Conservation (phyloP, 2,113 vertebrate genomes). For the Callocephalon fimbriatum region DNA sequence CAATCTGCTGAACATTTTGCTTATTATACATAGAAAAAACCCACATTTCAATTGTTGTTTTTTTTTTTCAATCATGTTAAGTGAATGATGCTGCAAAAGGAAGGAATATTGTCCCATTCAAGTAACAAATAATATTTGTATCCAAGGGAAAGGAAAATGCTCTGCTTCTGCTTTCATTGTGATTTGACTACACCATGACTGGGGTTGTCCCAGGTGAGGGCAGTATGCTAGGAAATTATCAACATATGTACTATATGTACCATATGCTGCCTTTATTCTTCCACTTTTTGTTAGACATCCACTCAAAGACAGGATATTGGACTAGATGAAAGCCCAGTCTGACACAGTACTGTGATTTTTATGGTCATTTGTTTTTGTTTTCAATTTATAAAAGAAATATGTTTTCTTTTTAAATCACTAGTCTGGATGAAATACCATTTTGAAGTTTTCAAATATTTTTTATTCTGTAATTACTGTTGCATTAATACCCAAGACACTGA, state of each 20-base stretch:
- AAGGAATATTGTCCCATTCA: not conserved
- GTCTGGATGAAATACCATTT: not conserved
- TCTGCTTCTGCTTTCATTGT: not conserved
- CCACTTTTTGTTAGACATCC: not conserved
- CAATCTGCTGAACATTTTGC: not conserved
- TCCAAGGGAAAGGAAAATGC: not conserved
- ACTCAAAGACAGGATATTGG: not conserved
- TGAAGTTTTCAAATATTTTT: not conserved
- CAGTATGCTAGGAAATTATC: not conserved
- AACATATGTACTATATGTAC: not conserved
- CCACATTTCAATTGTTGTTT: accelerated
- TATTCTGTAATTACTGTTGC: not conserved
- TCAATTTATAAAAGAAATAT: not conserved
- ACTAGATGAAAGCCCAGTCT: not conserved
- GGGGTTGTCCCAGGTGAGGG: not conserved
- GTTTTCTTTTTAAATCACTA: not conserved
- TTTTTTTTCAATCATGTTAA: not conserved
- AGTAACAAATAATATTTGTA: not conserved
- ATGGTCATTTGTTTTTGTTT: not conserved
- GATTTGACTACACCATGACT: not conserved
- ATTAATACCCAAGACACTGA: not conserved
- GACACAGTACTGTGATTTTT: not conserved
- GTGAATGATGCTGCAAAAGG: not conserved
- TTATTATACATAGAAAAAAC: not conserved
- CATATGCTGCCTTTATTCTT: not conserved